Conservation (phyloP, 1,140 invertebrate genomes). For the Diplogasteroides magnus region DNA sequence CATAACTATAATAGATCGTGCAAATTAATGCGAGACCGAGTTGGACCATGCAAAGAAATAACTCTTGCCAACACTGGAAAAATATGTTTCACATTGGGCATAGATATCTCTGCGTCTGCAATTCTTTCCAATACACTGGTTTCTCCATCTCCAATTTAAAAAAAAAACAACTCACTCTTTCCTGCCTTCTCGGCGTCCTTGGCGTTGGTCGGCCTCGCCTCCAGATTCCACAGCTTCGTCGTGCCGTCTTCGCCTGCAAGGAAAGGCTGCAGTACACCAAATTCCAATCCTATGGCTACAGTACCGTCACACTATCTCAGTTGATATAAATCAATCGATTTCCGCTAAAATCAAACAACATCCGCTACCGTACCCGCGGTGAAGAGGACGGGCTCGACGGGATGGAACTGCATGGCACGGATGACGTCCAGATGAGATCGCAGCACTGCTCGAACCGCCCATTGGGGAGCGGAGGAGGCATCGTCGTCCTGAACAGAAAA, state of each 20-base stretch:
- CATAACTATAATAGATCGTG: too few species aligned
- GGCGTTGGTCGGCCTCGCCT: constrained; percentile 78
- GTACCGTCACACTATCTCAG: neutral
- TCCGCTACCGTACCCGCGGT: constrained; percentile 65
- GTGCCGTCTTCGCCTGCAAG: constrained; percentile 95
- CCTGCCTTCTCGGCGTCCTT: constrained; percentile 67
- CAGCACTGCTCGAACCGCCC: constrained; percentile 45
- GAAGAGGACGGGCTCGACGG: constrained; percentile 88
- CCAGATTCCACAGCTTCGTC: constrained; percentile 93
- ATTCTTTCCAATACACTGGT: too few species aligned
- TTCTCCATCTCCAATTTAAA: neutral
- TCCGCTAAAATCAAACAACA: neutral
- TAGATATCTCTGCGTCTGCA: too few species aligned
- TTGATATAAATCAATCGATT: neutral
- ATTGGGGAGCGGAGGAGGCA: constrained; percentile 26
- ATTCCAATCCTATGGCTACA: neutral
- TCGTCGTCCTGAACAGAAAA: constrained; percentile 35
- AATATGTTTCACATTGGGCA: too few species aligned
- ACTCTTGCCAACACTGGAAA: too few species aligned
- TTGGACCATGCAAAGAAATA: too few species aligned
- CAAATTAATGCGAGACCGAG: too few species aligned
- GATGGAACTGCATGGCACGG: constrained; percentile 87
- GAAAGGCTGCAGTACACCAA: too few species aligned
- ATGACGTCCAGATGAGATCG: constrained; percentile 80
- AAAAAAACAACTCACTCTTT: neutral